Conservation (phyloP, 2,113 vertebrate species). For the Papio anubis region DNA sequence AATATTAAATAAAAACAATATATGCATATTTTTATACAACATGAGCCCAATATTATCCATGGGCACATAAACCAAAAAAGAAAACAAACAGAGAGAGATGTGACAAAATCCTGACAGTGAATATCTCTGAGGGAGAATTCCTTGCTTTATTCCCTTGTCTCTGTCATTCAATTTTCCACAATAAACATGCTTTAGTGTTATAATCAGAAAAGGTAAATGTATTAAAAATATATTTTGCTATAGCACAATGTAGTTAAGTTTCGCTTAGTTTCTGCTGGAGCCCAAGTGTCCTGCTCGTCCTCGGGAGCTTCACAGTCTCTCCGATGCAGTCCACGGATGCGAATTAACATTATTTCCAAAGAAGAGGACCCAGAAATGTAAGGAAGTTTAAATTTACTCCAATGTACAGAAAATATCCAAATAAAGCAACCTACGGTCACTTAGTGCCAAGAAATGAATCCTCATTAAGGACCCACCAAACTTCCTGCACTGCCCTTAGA, state of each 20-base stretch:
- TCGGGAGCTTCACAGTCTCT: not conserved
- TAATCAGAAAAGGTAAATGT: not conserved
- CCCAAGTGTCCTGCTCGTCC: not conserved
- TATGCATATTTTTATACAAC: not conserved
- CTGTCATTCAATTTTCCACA: not conserved
- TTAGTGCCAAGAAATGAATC: not conserved
- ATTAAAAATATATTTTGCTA: not conserved
- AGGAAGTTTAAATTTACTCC: not conserved
- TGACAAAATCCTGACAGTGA: not conserved
- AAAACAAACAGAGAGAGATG: not conserved
- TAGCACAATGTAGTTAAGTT: not conserved
- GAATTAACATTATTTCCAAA: not conserved
- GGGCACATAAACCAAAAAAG: not conserved
- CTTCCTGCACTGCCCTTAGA: not conserved
- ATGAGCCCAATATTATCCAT: not conserved
- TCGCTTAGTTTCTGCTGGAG: not conserved
- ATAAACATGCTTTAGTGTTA: not conserved
- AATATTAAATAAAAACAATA: not conserved
- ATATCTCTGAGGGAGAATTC: not conserved
- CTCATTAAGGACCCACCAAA: not conserved
- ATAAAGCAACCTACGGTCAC: not conserved
- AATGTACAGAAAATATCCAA: not conserved
- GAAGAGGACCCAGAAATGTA: not conserved
- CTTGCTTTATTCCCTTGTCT: not conserved
- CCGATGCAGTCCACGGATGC: not conserved